Percentiles rank a stretch among this genome's conserved stretches.
phyloP scores from a whole-genome alignment of 1,140 invertebrate species.

The Bombus superbus region DNA sequence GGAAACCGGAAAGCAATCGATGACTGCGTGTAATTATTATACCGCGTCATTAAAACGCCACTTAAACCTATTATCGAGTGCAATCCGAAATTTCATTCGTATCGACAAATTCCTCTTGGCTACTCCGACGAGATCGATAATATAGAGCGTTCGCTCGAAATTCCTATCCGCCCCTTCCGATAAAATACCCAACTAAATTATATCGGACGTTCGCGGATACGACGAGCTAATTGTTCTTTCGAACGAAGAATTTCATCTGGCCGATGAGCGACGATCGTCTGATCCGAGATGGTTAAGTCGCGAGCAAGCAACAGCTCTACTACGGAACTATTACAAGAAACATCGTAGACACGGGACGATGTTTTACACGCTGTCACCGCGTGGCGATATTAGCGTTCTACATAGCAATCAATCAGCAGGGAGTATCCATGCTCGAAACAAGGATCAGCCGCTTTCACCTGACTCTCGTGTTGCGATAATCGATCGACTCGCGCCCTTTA shows the following conservation, averaged over 20 bases:
- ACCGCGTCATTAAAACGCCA: slow-evolving; percentile 49
- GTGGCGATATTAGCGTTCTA: slow-evolving; percentile 24
- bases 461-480: slow-evolving; percentile 49
- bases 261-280: background rate
- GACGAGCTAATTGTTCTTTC: background rate
- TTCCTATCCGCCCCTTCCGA: background rate
- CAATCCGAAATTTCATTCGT: slow-evolving; percentile 25
- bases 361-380: slow-evolving; percentile 1
- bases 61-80: slow-evolving; percentile 13
- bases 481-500: slow-evolving; percentile 31
- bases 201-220: background rate
- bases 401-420: slow-evolving; percentile 23
- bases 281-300: background rate
- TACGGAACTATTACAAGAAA: background rate
- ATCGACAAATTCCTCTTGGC: background rate
- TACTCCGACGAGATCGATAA: background rate
- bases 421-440: slow-evolving; percentile 20
- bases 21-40: slow-evolving; percentile 60
- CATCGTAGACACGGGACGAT: background rate
- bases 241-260: background rate
- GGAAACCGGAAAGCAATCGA: slow-evolving; percentile 43
- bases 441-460: slow-evolving; percentile 31
- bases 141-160: slow-evolving; percentile 5
- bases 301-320: background rate
- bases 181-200: background rate